Evolutionary conservation across 2,113 vertebrate species (phyloP), one percentile per base, ranked within the genome.

Genomic region (Hiodon tergisus): DNA sequence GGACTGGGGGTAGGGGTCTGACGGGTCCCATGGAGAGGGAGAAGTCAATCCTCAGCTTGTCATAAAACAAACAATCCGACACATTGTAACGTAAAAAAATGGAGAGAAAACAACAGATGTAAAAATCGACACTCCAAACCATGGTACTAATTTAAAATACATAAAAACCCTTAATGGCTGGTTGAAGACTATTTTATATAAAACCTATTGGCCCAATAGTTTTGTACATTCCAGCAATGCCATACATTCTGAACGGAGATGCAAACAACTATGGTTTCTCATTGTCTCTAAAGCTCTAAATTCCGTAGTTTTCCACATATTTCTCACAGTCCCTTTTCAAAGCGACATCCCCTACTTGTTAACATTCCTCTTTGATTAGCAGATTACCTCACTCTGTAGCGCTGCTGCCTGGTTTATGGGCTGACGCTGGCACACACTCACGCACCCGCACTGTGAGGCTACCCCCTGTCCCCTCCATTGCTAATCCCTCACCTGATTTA

Each of bases 301-400:
- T 31, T 50, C 50, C 4, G 47, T 50, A 48, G 47, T 48, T 50
- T 31, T 67, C 67, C 67, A 16, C 52, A 50, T 13, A 53, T 52
- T 53, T 53, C 50, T 8, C 67, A 69, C 67, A 52, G 50, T 50
- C 50, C 52, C 16, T 68, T 69, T 53, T 69, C 6, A 7, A 69
- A 53, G 51, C n/a, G 10, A 13, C 13, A 69, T 53, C 52, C 6
- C 8, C 48, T 50, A 51, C 48, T 52, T 52, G 67, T 68, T 68
- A 51, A 68, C 67, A 69, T 53, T 69, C 67, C 50, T 31, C 8
- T 69, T 50, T 69, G 7, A 69, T 69, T 16, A 53, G 50, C 52
- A 50, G 8, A 6, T 50, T 69, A 16, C 50, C 67, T 50, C 31
- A 6, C 50, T 67, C 47, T 67, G 47, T 50, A 67, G 65, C 9